Conservation (phyloP, 2,797 vertebrate genomes). For the Sebastes nivosus region DNA sequence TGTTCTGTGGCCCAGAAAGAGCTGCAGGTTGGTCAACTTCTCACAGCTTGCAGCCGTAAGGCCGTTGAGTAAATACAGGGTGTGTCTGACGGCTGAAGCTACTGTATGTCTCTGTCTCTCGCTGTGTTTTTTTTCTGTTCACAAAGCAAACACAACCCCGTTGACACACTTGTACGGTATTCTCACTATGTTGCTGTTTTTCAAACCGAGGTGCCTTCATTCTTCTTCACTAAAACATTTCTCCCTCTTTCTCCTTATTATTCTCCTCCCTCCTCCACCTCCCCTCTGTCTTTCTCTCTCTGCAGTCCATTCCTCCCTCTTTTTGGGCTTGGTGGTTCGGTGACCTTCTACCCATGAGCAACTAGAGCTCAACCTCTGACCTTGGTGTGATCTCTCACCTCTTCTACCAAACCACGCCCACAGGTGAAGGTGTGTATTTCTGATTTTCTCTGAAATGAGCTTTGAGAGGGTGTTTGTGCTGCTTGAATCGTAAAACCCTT, state of each 20-base stretch:
- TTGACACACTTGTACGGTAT: conserved; percentile 59
- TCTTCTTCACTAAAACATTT: conserved; percentile 30
- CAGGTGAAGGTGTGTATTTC: conserved; percentile 76
- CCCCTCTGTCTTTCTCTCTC: neutral
- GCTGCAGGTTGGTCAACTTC: conserved; percentile 43
- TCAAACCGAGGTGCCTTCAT: conserved; percentile 27
- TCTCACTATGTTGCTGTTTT: conserved; percentile 70
- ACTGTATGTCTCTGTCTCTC: conserved; percentile 33
- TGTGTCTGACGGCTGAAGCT: conserved; percentile 64
- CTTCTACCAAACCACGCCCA: conserved; percentile 70
- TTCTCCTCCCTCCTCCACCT: neutral
- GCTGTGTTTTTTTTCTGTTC: conserved; percentile 28
- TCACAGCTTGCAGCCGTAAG: conserved; percentile 20
- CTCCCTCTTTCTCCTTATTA: neutral
- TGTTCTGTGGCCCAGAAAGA: conserved; percentile 33
- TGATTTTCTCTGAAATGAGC: conserved; percentile 61
- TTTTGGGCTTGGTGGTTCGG: conserved; percentile 69
- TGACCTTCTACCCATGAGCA: conserved; percentile 70
- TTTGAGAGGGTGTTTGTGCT: conserved; percentile 65
- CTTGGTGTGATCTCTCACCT: conserved; percentile 72
- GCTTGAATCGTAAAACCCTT: neutral
- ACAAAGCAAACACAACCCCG: conserved; percentile 34
- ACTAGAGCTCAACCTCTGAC: conserved; percentile 68
- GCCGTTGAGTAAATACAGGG: conserved; percentile 68
- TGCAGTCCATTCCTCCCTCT: conserved; percentile 63